phyloP scores from a whole-genome alignment of 2,888 invertebrate species.

The Polylopha cassiicola region DNA sequence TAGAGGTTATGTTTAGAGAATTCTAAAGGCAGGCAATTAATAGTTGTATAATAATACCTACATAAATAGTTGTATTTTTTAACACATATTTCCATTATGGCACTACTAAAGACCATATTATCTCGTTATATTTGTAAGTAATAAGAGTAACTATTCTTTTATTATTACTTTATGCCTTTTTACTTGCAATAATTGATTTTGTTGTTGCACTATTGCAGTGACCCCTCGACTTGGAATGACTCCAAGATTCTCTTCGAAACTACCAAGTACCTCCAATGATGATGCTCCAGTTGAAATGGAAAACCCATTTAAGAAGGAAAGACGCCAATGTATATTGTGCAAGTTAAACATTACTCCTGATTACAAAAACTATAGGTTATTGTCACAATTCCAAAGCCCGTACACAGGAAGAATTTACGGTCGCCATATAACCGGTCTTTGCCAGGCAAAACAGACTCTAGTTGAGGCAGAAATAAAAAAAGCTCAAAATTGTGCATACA shows the following conservation, averaged over 20 bases:
- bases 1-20: slow-evolving; percentile 13
- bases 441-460: slow-evolving; percentile 85
- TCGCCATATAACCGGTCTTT: slow-evolving; percentile 95
- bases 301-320: slow-evolving; percentile 89
- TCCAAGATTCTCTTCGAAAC: slow-evolving; percentile 38
- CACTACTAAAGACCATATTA: slow-evolving; percentile 42
- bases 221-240: slow-evolving; percentile 10
- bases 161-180: neutral
- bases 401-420: slow-evolving; percentile 96
- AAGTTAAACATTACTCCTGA: slow-evolving; percentile 87
- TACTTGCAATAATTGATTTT: neutral
- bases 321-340: slow-evolving; percentile 87
- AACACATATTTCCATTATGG: slow-evolving; percentile 33
- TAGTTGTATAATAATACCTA: too few relatives aligned
- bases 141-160: neutral
- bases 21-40: neutral
- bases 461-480: slow-evolving; percentile 85
- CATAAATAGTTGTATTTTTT: neutral
- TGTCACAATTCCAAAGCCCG: slow-evolving; percentile 97
- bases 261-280: slow-evolving; percentile 31
- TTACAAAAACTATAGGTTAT: slow-evolving; percentile 93
- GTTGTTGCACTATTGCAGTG: slow-evolving; percentile 11
- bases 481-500: slow-evolving; percentile 87
- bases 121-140: slow-evolving; percentile 44
- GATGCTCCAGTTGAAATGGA: slow-evolving; percentile 78